Conservation (phyloP, 2,797 vertebrate genomes). For the Muraenolepis orangiensis region DNA sequence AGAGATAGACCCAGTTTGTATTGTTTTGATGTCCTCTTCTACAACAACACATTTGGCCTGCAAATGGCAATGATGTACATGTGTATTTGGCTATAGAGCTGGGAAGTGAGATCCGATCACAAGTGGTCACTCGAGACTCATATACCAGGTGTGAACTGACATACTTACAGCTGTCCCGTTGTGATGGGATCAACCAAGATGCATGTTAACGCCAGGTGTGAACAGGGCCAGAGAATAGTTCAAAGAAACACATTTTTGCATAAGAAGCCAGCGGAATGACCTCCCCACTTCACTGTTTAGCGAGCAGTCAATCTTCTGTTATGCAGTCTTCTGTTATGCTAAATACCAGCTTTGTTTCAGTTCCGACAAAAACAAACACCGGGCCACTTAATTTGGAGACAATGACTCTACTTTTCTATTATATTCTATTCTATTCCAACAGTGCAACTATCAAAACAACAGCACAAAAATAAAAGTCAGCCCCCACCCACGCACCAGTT, state of each 20-base stretch:
- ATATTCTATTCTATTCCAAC: neutral
- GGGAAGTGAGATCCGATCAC: too few species aligned
- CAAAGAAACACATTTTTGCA: neutral
- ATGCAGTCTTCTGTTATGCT: neutral
- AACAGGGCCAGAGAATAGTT: too few species aligned
- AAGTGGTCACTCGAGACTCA: too few species aligned
- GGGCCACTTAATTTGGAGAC: neutral
- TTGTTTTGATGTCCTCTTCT: too few species aligned
- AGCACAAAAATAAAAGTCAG: neutral
- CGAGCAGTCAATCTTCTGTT: neutral
- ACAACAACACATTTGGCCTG: too few species aligned
- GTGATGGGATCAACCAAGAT: too few species aligned
- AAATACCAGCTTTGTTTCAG: neutral
- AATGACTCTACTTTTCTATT: too few species aligned
- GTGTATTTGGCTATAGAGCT: neutral
- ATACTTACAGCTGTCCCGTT: too few species aligned
- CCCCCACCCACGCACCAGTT: constrained; percentile 47
- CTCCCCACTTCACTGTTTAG: neutral
- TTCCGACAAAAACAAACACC: neutral
- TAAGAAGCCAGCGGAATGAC: neutral
- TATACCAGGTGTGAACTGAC: too few species aligned
- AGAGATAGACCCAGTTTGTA: too few species aligned
- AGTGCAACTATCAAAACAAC: neutral
- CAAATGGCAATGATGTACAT: too few species aligned
- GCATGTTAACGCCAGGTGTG: too few species aligned